Conservation (phyloP, 2,888 invertebrate species). For the Bembecia ichneumoniformis region DNA sequence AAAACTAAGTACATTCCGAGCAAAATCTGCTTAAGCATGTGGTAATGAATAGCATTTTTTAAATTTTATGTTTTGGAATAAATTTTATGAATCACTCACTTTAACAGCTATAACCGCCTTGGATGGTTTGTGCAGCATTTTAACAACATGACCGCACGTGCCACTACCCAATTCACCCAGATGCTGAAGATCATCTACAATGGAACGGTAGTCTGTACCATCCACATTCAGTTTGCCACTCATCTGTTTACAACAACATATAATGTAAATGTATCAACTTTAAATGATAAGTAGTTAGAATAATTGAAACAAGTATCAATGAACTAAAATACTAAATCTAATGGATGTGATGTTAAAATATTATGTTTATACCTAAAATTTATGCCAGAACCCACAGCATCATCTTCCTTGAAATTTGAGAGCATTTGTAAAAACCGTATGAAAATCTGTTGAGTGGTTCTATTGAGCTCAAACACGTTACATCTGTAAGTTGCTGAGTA, state of each 20-base stretch:
- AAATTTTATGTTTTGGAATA: too few species aligned
- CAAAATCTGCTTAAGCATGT: too few species aligned
- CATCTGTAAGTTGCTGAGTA: too few species aligned
- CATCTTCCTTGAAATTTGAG: too few species aligned
- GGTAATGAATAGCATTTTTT: too few species aligned
- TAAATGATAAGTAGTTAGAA: neutral
- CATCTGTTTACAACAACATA: conserved; percentile 49
- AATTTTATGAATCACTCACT: conserved; percentile 57
- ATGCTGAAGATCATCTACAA: conserved; percentile 86
- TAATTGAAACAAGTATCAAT: neutral
- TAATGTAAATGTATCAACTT: neutral
- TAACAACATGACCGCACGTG: conserved; percentile 97
- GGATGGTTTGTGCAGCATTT: conserved; percentile 93
- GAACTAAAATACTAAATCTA: neutral
- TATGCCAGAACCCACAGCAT: too few species aligned
- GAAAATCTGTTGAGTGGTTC: too few species aligned
- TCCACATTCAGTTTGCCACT: conserved; percentile 91
- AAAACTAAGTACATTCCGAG: too few species aligned
- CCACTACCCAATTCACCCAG: conserved; percentile 93
- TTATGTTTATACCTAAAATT: too few species aligned
- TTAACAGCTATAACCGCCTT: conserved; percentile 93
- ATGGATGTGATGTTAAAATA: neutral
- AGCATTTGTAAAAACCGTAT: too few species aligned
- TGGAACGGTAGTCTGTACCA: conserved; percentile 83
- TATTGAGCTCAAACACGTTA: too few species aligned